Evolutionary conservation across 2,113 vertebrate species (phyloP).

Genomic region (Pheucticus melanocephalus): DNA sequence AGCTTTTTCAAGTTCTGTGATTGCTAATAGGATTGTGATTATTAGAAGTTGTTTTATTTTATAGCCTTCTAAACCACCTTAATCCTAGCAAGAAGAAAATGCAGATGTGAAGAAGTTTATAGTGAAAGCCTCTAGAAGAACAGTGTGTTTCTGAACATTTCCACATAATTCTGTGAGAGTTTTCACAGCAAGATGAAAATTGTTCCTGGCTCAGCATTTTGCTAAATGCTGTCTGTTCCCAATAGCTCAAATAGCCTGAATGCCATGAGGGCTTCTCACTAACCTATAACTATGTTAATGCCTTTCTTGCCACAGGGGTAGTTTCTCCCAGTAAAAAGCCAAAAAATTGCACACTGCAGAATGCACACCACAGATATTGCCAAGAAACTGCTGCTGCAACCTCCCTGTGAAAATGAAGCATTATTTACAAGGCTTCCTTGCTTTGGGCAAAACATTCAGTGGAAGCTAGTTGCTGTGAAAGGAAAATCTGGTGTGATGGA

Average conservation of each 20-base stretch:
- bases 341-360: background rate
- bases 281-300: slow-evolving; percentile 3
- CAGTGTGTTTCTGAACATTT: background rate
- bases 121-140: background rate
- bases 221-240: background rate
- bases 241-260: slow-evolving; percentile 1
- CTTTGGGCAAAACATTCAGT: background rate
- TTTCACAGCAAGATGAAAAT: background rate
- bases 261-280: background rate
- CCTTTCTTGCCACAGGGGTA: background rate
- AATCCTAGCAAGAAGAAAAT: background rate
- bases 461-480: background rate
- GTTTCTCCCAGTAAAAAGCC: background rate
- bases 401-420: background rate
- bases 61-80: background rate
- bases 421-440: background rate
- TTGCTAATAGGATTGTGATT: background rate
- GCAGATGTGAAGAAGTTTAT: background rate
- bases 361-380: background rate
- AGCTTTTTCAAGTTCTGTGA: background rate
- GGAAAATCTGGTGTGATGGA: background rate
- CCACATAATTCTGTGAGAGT: background rate
- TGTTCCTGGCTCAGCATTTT: background rate
- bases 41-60: background rate
- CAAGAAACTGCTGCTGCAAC: background rate